phyloP scores from a whole-genome alignment of 1,140 invertebrate genomes.

The Cherax quadricarinatus region DNA sequence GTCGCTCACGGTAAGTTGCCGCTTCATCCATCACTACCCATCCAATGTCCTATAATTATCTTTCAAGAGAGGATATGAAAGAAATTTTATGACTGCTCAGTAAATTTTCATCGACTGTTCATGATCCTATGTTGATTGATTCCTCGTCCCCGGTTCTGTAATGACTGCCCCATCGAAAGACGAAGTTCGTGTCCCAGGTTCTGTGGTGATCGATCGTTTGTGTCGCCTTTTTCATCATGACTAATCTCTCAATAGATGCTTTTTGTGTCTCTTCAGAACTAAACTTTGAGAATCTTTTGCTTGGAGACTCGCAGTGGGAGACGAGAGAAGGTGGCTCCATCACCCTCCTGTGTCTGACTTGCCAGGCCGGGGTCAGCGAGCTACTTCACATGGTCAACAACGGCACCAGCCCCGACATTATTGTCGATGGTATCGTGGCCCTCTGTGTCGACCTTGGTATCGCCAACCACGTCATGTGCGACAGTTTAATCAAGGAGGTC shows the following conservation, averaged over 20 bases:
- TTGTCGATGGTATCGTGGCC: constrained; percentile 38
- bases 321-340: neutral
- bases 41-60: neutral
- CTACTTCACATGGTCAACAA: constrained; percentile 35
- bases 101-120: neutral
- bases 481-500: constrained; percentile 43
- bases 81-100: neutral
- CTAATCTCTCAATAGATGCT: neutral
- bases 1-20: constrained; percentile 11
- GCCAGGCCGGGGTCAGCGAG: constrained; percentile 27
- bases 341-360: constrained; percentile 33
- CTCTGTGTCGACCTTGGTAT: constrained; percentile 54
- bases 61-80: neutral
- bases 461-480: constrained; percentile 42
- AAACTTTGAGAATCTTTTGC: constrained; percentile 7
- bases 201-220: neutral
- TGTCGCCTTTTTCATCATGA: neutral
- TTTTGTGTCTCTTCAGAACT: neutral
- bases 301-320: neutral
- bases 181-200: too few relatives aligned
- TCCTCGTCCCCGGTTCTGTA: too few relatives aligned
- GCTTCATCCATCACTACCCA: neutral
- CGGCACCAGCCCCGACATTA: constrained; percentile 24
- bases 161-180: too few relatives aligned
- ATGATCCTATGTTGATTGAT: neutral